Percentiles rank a stretch among this genome's conserved stretches.
Evolutionary conservation across 1,140 invertebrate species (phyloP).

Genomic region (Paraescarpia echinospica): DNA sequence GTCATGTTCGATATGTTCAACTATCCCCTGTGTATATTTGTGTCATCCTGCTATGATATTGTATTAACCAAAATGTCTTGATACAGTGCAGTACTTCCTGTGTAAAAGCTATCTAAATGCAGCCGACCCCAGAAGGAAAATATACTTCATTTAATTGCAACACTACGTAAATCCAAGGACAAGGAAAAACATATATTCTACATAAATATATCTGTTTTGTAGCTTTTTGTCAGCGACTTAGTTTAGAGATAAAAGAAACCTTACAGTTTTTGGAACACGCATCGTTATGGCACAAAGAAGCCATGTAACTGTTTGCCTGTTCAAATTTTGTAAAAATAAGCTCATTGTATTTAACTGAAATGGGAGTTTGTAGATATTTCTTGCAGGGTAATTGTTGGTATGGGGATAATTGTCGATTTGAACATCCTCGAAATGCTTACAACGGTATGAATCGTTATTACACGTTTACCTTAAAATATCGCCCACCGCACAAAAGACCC

Average conservation of each 20-base stretch:
- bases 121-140: no score
- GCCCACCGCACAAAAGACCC: neutral
- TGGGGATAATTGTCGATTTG: conserved; percentile 7
- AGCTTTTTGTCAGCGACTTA: neutral
- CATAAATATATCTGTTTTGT: no score
- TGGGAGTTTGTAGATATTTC: conserved; percentile 16
- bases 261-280: conserved; percentile 11
- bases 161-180: no score
- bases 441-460: neutral
- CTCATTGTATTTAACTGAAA: conserved; percentile 1
- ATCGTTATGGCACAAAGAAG: conserved; percentile 14
- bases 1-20: no score
- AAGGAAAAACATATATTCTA: no score
- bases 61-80: no score
- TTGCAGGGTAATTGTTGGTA: conserved; percentile 7
- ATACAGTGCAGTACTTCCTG: no score
- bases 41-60: no score
- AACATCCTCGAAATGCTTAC: conserved; percentile 5
- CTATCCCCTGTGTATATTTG: no score
- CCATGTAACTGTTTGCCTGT: neutral
- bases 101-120: no score
- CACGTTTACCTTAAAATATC: neutral
- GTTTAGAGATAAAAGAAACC: neutral
- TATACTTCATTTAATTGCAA: no score
- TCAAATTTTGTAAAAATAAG: conserved; percentile 8